Base-by-base conservation (phyloP, 2,113 vertebrate species). In the Scomber colias region DNA sequence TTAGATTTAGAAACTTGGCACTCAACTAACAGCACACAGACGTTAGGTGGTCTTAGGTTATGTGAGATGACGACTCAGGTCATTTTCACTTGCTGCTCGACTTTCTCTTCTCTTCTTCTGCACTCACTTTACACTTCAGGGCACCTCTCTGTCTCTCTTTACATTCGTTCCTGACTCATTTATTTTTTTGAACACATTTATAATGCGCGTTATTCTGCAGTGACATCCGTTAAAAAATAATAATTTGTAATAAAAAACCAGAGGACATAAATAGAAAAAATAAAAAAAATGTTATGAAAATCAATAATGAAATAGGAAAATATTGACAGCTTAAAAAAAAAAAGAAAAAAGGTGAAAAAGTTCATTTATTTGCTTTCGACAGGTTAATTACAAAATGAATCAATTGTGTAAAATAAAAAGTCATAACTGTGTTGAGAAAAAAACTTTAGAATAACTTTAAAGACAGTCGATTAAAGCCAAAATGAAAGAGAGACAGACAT, bases 311-410 rank as follows among this genome's bases (percentile, higher is more conserved):
- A 11, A 67, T 4, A 24, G 5, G 4, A 54, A 19, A 59, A 65
- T 3, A 19, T 21, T 5, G 13, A 35, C 8, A 50, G 7, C 66
- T 70, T 27, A 27, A 60, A 46, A 55, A 51, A 71, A 56, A 30
- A 44, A 72, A 62, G 62, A 61, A 79, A 53, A 44, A 75, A 69
- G 31, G 59, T 79, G 48, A 31, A 87, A 80, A 89, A 83, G 62
- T 74, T 80, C 0, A 16, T 78, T 89, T 87, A 87, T 86, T 91
- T 60, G 51, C 49, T 69, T 82, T 86, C 1, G 40, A 68, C 62
- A 75, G 68, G 50, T 77, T 76, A 48, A 86, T 84, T 79, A 79
- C 67, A 81, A 51, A 78, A 51, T 17, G 8, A 71, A 73, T 27
- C 17, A 72, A 77, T 75, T 45, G 54, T 49, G 55, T 73, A 63